Evolutionary conservation across 2,113 vertebrate species (phyloP).

Genomic region (Syrmaticus mikado): DNA sequence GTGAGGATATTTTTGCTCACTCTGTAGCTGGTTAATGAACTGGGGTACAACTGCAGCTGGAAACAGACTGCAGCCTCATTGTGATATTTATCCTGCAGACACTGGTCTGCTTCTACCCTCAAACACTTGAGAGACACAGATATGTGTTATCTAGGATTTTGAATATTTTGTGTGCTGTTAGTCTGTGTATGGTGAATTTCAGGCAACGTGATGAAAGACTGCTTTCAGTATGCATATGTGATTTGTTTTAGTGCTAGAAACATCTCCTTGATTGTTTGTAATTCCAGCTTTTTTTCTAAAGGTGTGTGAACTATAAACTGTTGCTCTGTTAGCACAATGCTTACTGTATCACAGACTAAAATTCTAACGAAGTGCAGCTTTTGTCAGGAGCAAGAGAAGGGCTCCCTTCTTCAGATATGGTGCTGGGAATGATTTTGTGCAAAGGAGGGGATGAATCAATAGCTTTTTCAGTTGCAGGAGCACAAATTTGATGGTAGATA

Average conservation of each 20-base stretch:
- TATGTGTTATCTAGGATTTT: neutral
- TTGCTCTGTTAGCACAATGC: neutral
- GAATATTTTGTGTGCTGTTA: neutral
- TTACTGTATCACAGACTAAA: neutral
- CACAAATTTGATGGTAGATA: neutral
- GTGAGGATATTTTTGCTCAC: neutral
- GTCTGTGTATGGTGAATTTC: neutral
- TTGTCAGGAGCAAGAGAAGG: neutral
- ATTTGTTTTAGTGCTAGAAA: neutral
- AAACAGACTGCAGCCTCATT: neutral
- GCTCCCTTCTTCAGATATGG: neutral
- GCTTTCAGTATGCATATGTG: neutral
- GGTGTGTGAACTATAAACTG: neutral
- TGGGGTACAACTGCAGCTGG: neutral
- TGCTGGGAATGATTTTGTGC: neutral
- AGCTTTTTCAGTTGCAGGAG: neutral
- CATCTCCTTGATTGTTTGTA: neutral
- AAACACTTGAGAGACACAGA: neutral
- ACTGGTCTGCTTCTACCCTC: neutral
- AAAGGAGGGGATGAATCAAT: constrained; percentile 7
- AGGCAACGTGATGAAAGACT: neutral
- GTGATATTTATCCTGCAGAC: neutral
- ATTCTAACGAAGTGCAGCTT: neutral
- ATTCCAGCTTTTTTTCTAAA: neutral
- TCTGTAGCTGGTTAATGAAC: neutral